These are phyloP conservation scores for Spermophilus dauricus DNA, from an alignment of 2,113 vertebrate species.

Conservation along the genomic window DNA sequence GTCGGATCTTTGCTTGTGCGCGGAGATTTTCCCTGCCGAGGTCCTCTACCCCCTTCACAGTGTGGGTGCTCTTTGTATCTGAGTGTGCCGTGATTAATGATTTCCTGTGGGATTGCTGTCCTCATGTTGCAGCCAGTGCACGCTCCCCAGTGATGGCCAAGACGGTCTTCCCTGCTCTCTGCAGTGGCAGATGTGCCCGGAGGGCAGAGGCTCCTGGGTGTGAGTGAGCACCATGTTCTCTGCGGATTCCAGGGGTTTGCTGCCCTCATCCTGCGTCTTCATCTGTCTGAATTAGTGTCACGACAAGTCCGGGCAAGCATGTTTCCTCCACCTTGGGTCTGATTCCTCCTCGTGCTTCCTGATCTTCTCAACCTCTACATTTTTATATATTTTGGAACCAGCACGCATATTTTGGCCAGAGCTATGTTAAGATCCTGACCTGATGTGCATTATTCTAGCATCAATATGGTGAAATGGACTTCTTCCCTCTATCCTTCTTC, in stretches of 20 bases:
- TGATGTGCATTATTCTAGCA: background rate
- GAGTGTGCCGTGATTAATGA: no score
- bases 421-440: background rate
- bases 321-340: no score
- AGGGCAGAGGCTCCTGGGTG: rapidly evolving
- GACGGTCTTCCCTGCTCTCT: background rate
- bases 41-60: background rate
- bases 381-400: background rate
- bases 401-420: background rate
- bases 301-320: no score
- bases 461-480: background rate
- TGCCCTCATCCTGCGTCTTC: no score
- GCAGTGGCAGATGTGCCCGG: rapidly evolving
- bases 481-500: background rate
- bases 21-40: background rate
- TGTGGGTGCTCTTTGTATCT: background rate
- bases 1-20: background rate
- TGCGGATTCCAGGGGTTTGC: no score
- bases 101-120: background rate
- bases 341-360: no score
- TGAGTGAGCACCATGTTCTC: no score
- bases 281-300: no score
- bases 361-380: background rate
- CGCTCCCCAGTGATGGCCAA: rapidly evolving
- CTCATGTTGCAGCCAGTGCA: background rate